Percentiles rank a stretch among this genome's conserved stretches.
Evolutionary conservation across 2,888 invertebrate species (phyloP).

Genomic region (Zaprionus lineosus): DNA sequence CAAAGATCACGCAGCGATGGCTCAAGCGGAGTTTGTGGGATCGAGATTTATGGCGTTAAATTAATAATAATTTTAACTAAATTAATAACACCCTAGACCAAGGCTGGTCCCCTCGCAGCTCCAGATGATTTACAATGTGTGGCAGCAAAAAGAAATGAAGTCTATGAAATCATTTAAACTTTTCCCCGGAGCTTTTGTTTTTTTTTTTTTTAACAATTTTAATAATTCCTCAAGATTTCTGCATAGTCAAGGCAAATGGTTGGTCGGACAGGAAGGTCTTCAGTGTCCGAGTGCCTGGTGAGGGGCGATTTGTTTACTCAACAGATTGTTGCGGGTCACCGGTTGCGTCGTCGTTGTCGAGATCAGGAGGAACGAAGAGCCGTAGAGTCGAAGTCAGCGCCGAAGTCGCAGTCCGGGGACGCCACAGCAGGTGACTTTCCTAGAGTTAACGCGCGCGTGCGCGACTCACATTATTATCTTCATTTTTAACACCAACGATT

Average conservation of each 20-base stretch:
- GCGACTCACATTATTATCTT: slow-evolving; percentile 73
- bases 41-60: slow-evolving; percentile 68
- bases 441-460: slow-evolving; percentile 64
- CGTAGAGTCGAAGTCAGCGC: no score
- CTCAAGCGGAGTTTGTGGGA: slow-evolving; percentile 36
- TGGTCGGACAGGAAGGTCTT: slow-evolving; percentile 7
- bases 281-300: no score
- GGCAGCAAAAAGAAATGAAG: slow-evolving; percentile 13
- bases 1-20: slow-evolving; percentile 46
- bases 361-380: no score
- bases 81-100: slow-evolving; percentile 63
- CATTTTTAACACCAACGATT: slow-evolving; percentile 72
- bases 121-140: slow-evolving; percentile 72
- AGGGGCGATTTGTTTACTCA: slow-evolving; percentile 48
- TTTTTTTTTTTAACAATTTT: slow-evolving; percentile 64
- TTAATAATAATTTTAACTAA: slow-evolving; percentile 77
- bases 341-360: no score
- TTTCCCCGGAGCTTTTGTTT: slow-evolving; percentile 16
- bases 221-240: slow-evolving; percentile 45
- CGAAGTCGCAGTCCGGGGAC: slow-evolving; percentile 19
- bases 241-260: slow-evolving; percentile 1
- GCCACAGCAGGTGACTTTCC: slow-evolving; percentile 69
- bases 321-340: slow-evolving; percentile 38
- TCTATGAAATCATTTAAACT: slow-evolving; percentile 47
- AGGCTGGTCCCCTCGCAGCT: slow-evolving; percentile 21